These are phyloP conservation scores for Ispidina picta DNA, from an alignment of 2,797 vertebrate genomes.

Conservation along the genomic window DNA sequence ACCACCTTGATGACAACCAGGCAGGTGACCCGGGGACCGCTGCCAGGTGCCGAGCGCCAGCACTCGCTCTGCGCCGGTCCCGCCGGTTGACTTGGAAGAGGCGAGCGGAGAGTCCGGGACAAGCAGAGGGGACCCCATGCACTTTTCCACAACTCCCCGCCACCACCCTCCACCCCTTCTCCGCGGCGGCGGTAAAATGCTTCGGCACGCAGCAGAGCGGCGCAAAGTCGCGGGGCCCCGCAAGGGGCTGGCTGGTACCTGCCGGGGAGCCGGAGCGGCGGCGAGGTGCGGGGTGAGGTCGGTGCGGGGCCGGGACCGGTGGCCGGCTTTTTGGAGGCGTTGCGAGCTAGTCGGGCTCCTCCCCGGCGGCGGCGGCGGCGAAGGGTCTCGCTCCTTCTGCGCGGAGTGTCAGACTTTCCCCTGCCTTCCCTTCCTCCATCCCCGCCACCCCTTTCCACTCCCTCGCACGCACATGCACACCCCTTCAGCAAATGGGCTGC, in stretches of 20 bases:
- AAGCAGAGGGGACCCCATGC: not conserved
- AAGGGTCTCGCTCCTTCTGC: conserved; percentile 42
- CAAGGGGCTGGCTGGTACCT: conserved; percentile 7
- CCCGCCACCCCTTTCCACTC: conserved; percentile 50
- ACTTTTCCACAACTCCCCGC: not conserved
- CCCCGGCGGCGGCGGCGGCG: not conserved
- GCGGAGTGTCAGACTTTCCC: conserved; percentile 52
- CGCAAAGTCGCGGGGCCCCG: not conserved
- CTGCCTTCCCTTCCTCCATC: conserved; percentile 48
- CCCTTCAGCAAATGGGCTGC: conserved; percentile 62
- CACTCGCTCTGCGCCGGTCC: not conserved
- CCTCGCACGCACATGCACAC: conserved; percentile 55
- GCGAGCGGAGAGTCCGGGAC: not conserved
- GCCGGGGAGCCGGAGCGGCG: not conserved
- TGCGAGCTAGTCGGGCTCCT: not conserved
- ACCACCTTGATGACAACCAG: not conserved
- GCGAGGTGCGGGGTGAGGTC: not conserved
- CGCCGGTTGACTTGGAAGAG: not conserved
- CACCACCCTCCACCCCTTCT: not conserved
- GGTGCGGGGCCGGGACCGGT: not conserved
- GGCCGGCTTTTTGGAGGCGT: not conserved
- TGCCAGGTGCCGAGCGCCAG: not conserved
- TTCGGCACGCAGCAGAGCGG: not conserved
- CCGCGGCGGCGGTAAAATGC: not conserved
- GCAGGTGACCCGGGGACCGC: conserved; percentile 38